A percentile compares a stretch with the other conserved stretches of the same genome.
These are phyloP conservation scores for Watsonalla binaria DNA, from an alignment of 2,888 invertebrate genomes.

Conservation along the genomic window DNA sequence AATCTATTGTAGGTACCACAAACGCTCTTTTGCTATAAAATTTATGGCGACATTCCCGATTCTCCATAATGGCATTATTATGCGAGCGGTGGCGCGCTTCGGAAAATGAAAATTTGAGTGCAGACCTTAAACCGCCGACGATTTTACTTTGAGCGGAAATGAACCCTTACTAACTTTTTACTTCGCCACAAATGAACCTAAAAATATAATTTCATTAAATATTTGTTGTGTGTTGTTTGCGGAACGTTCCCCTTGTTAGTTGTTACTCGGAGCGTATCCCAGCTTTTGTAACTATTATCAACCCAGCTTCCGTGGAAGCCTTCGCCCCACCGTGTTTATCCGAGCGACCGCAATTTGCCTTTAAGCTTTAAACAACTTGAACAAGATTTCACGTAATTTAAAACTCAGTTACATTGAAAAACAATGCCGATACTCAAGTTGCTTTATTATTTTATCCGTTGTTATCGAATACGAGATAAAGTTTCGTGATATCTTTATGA, in stretches of 20 bases:
- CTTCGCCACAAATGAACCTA: background rate
- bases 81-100: constrained; percentile 27
- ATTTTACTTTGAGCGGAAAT: constrained; percentile 23
- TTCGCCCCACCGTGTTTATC: constrained; percentile 24
- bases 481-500: constrained; percentile 21
- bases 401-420: background rate
- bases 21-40: constrained; percentile 37
- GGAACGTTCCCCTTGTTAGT: constrained; percentile 3
- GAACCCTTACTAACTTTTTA: constrained; percentile 6
- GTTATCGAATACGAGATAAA: constrained; percentile 12
- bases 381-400: background rate
- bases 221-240: too few relatives aligned
- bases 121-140: constrained; percentile 5
- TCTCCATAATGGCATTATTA: constrained; percentile 43
- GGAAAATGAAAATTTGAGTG: constrained; percentile 38
- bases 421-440: constrained; percentile 7
- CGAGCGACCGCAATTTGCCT: constrained; percentile 25
- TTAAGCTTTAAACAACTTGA: constrained; percentile 14
- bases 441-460: constrained; percentile 10
- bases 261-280: constrained; percentile 9
- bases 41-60: constrained; percentile 39
- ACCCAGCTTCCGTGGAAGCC: constrained; percentile 24
- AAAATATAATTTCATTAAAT: background rate
- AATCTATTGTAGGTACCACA: constrained; percentile 22
- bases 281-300: constrained; percentile 24